Evolutionary conservation across 2,113 vertebrate species (phyloP).

Genomic region (Thalassarche chlororhynchos): DNA sequence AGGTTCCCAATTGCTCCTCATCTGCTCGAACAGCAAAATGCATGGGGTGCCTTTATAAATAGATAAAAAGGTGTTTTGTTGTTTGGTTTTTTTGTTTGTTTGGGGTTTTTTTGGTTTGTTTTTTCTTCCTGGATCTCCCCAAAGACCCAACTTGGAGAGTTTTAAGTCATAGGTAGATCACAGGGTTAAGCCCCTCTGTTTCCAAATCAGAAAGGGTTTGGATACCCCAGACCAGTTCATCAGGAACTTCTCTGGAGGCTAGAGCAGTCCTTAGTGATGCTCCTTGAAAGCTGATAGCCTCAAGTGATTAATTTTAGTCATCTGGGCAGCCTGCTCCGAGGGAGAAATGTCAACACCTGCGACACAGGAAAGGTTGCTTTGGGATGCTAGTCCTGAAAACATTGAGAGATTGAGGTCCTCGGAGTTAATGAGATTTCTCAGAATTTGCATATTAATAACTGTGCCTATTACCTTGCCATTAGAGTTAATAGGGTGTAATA

Average conservation of each 20-base stretch:
- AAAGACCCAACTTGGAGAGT: rapidly evolving
- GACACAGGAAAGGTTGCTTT: neutral
- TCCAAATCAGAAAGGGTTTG: neutral
- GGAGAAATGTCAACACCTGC: neutral
- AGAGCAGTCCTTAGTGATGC: rapidly evolving
- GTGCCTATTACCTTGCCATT: neutral
- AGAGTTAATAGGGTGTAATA: neutral
- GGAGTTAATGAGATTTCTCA: neutral
- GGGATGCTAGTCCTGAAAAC: neutral
- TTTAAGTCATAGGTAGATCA: rapidly evolving
- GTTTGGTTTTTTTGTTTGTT: no score
- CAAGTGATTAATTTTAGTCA: neutral
- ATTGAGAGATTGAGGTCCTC: neutral
- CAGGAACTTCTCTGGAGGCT: neutral
- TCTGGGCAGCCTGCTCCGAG: neutral
- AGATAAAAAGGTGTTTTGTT: rapidly evolving
- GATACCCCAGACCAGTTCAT: neutral
- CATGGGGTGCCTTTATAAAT: neutral
- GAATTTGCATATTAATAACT: constrained; percentile 44
- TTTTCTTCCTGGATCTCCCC: no score
- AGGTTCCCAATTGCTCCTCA: neutral
- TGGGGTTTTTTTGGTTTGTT: no score
- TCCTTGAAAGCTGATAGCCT: neutral
- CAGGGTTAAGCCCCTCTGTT: neutral
- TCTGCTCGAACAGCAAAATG: neutral